Evolutionary conservation across 1,140 invertebrate genomes (phyloP), one percentile per base, ranked within the genome.

Genomic region (Bicyclus anynana): DNA sequence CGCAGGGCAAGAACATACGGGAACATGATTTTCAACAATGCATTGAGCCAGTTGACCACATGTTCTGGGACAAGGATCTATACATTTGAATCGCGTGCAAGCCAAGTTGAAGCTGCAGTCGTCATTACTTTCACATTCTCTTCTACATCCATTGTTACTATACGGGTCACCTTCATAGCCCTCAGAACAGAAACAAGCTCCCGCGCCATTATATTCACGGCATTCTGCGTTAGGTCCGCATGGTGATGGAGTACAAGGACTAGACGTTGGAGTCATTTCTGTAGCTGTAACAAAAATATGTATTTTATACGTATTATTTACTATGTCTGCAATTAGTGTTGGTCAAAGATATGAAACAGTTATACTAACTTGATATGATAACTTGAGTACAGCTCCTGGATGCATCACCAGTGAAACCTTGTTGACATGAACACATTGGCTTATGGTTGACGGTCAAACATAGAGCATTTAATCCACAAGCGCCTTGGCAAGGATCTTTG

Each of bases 21-120:
- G 95, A 44, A 94, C 91, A 77, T 96, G 94, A 58, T 92, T 92
- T 60, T 92, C 90, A 0, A 94, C 93, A 1, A 90, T 91, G 72
- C 95, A 97, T 60, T 94, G 91, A 6, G 95, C 94, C 61, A 92
- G 91, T 18, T 90, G 89, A 14, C 94, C 95, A 69, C 94, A 95
- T 17, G 92, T 93, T 53, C 92, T 93, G 1, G 92, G 91, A 70
- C 95, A 96, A 2, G 94, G 94, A 84, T 95, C 93, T 16, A 93
- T 89, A 69, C 95, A 95, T 77, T 95, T 94, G 66, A 91, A 94
- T 42, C 92, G 90, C n/a, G 93, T 91, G 65, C 95, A 96, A 14
- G 93, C 90, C 46, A 94, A 84, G 46, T 91, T 90, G 2, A 90
- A 77, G 0, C 90, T 75, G 73, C 96, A 97, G 49, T 97, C 95